Conservation (phyloP, 53 echinoderm and acorn worm species). For the Apostichopus leukothele region DNA sequence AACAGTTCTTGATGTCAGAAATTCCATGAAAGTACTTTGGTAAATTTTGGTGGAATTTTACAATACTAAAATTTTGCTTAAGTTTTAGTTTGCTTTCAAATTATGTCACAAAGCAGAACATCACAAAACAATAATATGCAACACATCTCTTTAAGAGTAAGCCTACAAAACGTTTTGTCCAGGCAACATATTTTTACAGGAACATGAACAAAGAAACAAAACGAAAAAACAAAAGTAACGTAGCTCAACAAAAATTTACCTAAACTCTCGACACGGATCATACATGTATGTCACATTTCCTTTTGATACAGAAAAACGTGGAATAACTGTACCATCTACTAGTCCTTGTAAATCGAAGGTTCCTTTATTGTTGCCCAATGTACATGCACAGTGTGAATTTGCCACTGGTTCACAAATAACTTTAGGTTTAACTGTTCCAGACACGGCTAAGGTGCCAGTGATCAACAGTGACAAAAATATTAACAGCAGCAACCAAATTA, state of each 20-base stretch:
- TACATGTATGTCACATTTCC: slow-evolving; percentile 48
- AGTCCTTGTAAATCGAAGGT: slow-evolving; percentile 45
- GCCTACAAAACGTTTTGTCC: not conserved
- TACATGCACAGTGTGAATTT: slow-evolving; percentile 52
- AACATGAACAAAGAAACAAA: not conserved
- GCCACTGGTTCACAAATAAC: not conserved
- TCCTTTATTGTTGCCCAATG: slow-evolving; percentile 38
- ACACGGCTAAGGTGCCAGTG: not conserved
- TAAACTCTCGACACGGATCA: slow-evolving; percentile 58
- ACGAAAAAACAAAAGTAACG: not conserved
- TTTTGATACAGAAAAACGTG: slow-evolving; percentile 22
- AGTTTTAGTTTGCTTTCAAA: not conserved
- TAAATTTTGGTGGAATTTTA: too few species aligned
- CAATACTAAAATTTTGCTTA: not conserved
- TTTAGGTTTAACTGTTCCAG: not conserved
- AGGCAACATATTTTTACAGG: not conserved
- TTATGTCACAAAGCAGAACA: not conserved
- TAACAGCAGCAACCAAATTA: not conserved
- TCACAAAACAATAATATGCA: not conserved
- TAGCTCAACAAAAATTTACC: not conserved
- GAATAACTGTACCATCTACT: not conserved
- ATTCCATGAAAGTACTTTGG: too few species aligned
- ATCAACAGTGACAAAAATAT: not conserved
- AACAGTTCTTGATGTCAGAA: too few species aligned
- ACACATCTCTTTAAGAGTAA: not conserved